Base-by-base conservation (phyloP, 2,113 vertebrate genomes). In the Oplegnathus fasciatus region DNA sequence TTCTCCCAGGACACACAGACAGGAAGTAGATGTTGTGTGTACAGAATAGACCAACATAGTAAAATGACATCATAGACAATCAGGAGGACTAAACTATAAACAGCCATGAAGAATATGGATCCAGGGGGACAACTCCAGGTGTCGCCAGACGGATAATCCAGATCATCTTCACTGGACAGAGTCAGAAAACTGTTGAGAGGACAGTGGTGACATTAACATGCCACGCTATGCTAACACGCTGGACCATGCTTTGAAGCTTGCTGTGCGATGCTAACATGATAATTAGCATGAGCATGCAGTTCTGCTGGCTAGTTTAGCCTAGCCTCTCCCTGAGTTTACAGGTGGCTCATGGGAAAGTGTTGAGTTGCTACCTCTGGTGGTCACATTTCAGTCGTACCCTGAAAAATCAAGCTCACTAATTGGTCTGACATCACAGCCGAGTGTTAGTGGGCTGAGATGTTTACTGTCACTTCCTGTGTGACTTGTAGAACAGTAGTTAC, bases 211-310 rank as follows among this genome's bases (percentile, higher is more conserved):
- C 30, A 66, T 44, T 26, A 78, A 8, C 37, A n/a, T 76, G 79
- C 66, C 22, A 75, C 26, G 50, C 68, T 22, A 75, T 65, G 57
- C 68, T 75, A 55, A 80, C 50, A 54, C 37, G 20, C 14, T 64
- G 4, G 22, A 22, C 4, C 8, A 40, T 58, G 69, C n/a, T 58
- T 40, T 58, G 4, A 67, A 34, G 20, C 22, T 20, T 71, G 6
- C 3, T 77, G 0, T 58, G 61, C 55, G 72, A 46, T 62, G 62
- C 26, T 78, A 67, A 66, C 70, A 75, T 50, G 72, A 46, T 83
- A 79, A 67, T 65, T 61, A 57, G 58, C 68, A 62, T n/a, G 14
- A 18, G 58, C 32, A 57, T 78, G 80, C 18, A 20, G 13, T 4
- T 64, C 4, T 50, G 10, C 20, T 8, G 18, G 40, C 26, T 58